These are phyloP conservation scores for Cremastinae sp. DNA, from an alignment of 2,888 invertebrate species.

Conservation along the genomic window DNA sequence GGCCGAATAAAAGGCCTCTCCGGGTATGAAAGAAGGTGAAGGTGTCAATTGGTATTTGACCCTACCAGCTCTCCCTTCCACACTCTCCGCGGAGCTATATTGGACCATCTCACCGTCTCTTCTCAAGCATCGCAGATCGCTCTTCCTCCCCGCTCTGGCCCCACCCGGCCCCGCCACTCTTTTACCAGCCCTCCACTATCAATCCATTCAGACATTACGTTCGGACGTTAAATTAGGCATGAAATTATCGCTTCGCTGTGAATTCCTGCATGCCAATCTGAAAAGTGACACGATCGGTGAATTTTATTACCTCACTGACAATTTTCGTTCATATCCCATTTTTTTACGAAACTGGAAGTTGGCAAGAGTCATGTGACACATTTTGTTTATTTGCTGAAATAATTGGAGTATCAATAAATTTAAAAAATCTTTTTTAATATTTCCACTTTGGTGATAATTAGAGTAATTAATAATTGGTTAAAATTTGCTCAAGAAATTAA, in stretches of 20 bases:
- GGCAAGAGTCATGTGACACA: not conserved
- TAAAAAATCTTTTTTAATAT: not conserved
- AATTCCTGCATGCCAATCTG: not conserved
- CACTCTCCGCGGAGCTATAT: conserved; percentile 41
- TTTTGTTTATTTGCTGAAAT: no score
- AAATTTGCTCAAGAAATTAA: no score
- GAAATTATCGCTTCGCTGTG: conserved; percentile 13
- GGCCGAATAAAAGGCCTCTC: conserved; percentile 36
- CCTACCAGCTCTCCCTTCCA: conserved; percentile 22
- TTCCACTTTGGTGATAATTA: not conserved
- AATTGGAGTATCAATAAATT: no score
- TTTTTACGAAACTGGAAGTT: not conserved
- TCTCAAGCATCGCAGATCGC: conserved; percentile 48
- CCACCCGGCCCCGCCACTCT: not conserved
- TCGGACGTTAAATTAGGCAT: conserved; percentile 45
- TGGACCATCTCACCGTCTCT: conserved; percentile 51
- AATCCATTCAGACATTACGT: conserved; percentile 11
- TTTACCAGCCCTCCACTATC: conserved; percentile 9
- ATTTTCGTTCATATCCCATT: not conserved
- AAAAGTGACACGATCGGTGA: not conserved
- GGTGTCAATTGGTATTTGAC: conserved; percentile 69
- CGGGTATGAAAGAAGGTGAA: conserved; percentile 67
- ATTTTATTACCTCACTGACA: no score
- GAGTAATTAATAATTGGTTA: not conserved
- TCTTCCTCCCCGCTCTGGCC: conserved; percentile 14